These are phyloP conservation scores for Antheraea yamamai DNA, from an alignment of 2,888 invertebrate species.

Conservation along the genomic window DNA sequence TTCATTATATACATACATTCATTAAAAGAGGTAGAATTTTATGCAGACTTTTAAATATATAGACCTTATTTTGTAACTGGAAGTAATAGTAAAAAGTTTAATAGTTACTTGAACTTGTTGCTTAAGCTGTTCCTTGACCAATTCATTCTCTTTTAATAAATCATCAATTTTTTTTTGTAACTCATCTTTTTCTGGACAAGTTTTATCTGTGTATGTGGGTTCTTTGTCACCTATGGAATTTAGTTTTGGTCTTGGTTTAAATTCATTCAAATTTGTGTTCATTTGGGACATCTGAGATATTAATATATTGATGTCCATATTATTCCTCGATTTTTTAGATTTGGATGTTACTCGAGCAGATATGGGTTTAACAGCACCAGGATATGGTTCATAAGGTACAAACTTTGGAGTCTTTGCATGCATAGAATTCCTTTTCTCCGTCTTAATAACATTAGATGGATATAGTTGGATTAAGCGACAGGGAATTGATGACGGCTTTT, in stretches of 20 bases:
- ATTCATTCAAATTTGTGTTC: conserved; percentile 84
- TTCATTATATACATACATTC: no score
- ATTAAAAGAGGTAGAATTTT: background rate
- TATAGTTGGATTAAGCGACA: conserved; percentile 68
- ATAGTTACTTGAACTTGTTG: conserved; percentile 88
- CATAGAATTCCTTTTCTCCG: conserved; percentile 79
- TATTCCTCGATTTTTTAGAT: conserved; percentile 77
- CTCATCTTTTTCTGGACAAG: conserved; percentile 68
- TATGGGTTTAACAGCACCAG: conserved; percentile 91
- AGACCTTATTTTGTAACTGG: background rate
- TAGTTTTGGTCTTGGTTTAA: conserved; percentile 74
- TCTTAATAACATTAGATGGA: conserved; percentile 83
- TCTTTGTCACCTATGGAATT: conserved; percentile 62
- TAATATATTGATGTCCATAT: conserved; percentile 85
- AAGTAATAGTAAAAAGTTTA: background rate
- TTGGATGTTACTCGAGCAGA: conserved; percentile 76
- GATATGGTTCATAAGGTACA: conserved; percentile 94
- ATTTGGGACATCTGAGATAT: conserved; percentile 88
- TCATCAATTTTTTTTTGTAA: conserved; percentile 84
- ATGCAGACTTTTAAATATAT: background rate
- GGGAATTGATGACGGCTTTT: conserved; percentile 51
- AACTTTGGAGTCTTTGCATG: conserved; percentile 89
- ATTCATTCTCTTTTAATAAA: conserved; percentile 85
- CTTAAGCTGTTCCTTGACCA: conserved; percentile 90
- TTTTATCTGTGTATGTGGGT: conserved; percentile 42